Evolutionary conservation across 2,888 invertebrate genomes (phyloP).

Genomic region (Apamea monoglypha): DNA sequence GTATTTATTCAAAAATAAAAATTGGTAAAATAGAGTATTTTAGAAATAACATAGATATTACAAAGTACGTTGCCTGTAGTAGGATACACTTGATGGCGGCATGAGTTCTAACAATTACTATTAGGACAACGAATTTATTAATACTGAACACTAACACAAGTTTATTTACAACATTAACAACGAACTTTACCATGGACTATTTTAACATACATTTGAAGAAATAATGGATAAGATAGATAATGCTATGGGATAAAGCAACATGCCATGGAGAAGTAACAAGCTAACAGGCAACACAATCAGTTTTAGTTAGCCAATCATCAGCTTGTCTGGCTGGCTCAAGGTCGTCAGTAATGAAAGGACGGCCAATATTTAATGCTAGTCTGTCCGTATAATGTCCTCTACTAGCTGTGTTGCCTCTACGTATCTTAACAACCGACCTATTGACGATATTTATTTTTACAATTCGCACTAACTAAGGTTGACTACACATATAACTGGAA

Average conservation of each 20-base stretch:
- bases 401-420: neutral
- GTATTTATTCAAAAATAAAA: too few relatives aligned
- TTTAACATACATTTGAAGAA: too few relatives aligned
- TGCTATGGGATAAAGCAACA: neutral
- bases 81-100: too few relatives aligned
- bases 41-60: too few relatives aligned
- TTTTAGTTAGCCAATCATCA: conserved; percentile 14
- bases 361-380: neutral
- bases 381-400: conserved; percentile 28
- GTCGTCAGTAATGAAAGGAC: conserved; percentile 10
- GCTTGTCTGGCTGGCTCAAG: conserved; percentile 19
- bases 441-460: conserved; percentile 9
- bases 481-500: neutral
- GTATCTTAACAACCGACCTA: conserved; percentile 18
- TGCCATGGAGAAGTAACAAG: neutral
- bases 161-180: too few relatives aligned
- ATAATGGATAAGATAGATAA: neutral
- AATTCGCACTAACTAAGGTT: neutral
- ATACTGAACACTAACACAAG: too few relatives aligned
- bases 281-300: neutral
- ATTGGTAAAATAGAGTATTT: too few relatives aligned
- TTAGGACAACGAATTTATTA: too few relatives aligned
- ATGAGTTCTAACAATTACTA: too few relatives aligned
- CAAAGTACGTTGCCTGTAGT: too few relatives aligned
- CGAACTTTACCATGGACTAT: too few relatives aligned